Percentiles rank a stretch among this genome's conserved stretches.
Evolutionary conservation across 2,888 invertebrate species (phyloP).

Genomic region (Ernsta delagoae): DNA sequence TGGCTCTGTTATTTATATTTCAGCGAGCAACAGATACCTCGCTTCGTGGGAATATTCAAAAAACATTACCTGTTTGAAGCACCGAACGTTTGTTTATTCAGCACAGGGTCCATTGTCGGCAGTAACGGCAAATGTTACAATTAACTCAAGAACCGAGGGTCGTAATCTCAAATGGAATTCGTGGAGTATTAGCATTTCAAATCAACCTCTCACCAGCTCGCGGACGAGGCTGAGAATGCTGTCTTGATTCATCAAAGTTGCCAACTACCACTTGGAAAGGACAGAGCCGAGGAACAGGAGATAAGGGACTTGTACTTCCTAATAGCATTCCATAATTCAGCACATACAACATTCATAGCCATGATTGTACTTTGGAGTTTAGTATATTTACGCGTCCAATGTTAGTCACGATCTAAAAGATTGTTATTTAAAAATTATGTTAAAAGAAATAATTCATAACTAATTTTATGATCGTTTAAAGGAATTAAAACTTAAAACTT

Average conservation of each 20-base stretch:
- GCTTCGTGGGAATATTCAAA: constrained; percentile 38
- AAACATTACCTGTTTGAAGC: constrained; percentile 34
- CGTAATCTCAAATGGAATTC: constrained; percentile 61
- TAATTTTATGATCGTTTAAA: no score
- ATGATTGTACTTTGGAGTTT: neutral
- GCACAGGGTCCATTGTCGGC: constrained; percentile 40
- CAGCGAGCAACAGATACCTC: constrained; percentile 27
- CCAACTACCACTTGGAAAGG: constrained; percentile 6
- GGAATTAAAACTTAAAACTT: no score
- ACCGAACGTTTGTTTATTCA: constrained; percentile 42
- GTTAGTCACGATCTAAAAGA: no score
- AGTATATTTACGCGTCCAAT: no score
- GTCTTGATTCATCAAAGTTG: constrained; percentile 28
- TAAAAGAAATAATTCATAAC: no score
- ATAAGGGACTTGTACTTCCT: neutral
- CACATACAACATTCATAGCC: neutral
- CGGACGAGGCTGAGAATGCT: constrained; percentile 8
- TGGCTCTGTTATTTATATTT: constrained; percentile 27
- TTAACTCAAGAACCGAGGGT: constrained; percentile 52
- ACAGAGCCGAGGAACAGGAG: neutral
- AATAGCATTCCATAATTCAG: neutral
- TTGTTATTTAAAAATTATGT: no score
- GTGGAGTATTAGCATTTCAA: constrained; percentile 62
- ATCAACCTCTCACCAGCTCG: constrained; percentile 43
- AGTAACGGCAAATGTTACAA: constrained; percentile 48